A percentile compares a stretch with the other conserved stretches of the same genome.
Evolutionary conservation across 1,140 invertebrate species (phyloP).

Genomic region (Venustaconcha ellipsiformis): DNA sequence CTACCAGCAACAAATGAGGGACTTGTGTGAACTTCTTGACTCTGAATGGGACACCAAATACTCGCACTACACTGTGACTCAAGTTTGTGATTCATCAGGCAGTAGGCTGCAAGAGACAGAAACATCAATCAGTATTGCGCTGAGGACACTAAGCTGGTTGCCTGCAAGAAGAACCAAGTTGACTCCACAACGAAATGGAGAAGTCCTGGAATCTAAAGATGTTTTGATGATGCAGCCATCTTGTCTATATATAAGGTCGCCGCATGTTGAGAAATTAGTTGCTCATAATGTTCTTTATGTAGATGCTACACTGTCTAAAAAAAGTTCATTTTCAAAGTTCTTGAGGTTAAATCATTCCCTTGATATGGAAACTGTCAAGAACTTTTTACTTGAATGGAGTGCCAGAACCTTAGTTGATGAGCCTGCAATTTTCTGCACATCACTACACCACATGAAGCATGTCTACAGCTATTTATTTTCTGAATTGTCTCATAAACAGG

Average conservation of each 20-base stretch:
- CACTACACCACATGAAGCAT: slow-evolving; percentile 44
- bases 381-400: slow-evolving; percentile 49
- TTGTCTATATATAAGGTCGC: slow-evolving; percentile 18
- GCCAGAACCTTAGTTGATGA: slow-evolving; percentile 30
- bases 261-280: slow-evolving; percentile 22
- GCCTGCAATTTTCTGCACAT: slow-evolving; percentile 43
- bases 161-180: slow-evolving; percentile 18
- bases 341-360: slow-evolving; percentile 47
- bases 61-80: slow-evolving; percentile 19
- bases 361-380: slow-evolving; percentile 28
- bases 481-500: slow-evolving; percentile 43
- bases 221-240: slow-evolving; percentile 13
- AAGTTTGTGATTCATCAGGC: slow-evolving; percentile 7
- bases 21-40: slow-evolving; percentile 40
- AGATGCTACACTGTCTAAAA: background rate
- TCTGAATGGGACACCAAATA: slow-evolving; percentile 38
- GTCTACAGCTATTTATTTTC: slow-evolving; percentile 52
- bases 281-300: slow-evolving; percentile 39
- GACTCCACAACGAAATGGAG: background rate
- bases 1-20: slow-evolving; percentile 39
- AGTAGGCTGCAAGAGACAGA: slow-evolving; percentile 5
- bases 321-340: slow-evolving; percentile 46
- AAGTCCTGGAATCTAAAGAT: background rate
- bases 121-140: slow-evolving; percentile 39
- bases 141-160: slow-evolving; percentile 37